Evolutionary conservation across 2,113 vertebrate genomes (phyloP).

Genomic region (Trogon surrucura): DNA sequence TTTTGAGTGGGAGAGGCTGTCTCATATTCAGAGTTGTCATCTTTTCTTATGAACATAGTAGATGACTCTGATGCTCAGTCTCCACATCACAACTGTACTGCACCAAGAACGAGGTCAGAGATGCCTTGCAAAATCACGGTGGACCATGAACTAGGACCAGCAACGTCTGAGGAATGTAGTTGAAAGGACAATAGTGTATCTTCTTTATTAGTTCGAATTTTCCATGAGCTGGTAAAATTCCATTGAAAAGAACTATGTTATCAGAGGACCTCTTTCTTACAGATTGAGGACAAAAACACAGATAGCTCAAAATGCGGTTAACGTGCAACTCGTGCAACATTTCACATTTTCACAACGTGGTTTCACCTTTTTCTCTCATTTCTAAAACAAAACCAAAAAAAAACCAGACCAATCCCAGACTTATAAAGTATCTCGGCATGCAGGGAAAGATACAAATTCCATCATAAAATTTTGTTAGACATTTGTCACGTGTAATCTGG

Average conservation of each 20-base stretch:
- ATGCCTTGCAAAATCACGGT: not conserved
- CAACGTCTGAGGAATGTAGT: not conserved
- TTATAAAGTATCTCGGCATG: not conserved
- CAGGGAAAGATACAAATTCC: not conserved
- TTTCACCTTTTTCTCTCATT: not conserved
- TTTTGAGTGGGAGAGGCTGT: not conserved
- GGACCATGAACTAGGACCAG: not conserved
- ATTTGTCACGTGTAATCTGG: not conserved
- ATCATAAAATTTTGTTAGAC: not conserved
- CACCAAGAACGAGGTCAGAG: not conserved
- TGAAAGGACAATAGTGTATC: not conserved
- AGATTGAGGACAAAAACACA: not conserved
- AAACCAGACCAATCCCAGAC: accelerated
- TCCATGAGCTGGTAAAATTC: not conserved
- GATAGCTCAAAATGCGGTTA: not conserved
- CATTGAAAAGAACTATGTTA: not conserved
- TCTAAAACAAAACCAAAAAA: not conserved
- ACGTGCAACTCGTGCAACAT: not conserved
- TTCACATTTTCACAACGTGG: not conserved
- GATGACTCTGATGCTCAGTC: not conserved
- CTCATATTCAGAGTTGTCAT: not conserved
- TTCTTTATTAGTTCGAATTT: not conserved
- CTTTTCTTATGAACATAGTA: not conserved
- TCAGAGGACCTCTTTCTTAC: not conserved
- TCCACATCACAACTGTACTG: not conserved